Evolutionary conservation across 1,140 invertebrate genomes (phyloP), one percentile per base, ranked within the genome.

Genomic region (Trichonephila clavata): DNA sequence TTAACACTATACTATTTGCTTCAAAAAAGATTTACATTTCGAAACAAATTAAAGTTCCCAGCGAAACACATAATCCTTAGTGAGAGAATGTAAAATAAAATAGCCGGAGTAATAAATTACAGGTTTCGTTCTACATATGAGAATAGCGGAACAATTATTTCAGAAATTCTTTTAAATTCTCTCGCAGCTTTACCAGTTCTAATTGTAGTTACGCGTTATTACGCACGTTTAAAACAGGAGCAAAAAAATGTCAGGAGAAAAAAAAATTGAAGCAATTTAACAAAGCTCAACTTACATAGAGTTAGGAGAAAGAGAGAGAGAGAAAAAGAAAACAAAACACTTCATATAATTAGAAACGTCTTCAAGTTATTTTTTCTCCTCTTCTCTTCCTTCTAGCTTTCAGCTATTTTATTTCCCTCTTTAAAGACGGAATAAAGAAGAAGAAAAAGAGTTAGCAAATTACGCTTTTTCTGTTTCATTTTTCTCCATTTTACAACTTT

Each of bases 291-390:
- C 21, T 10, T 50, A 83, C 20, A 7, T 21, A 27, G 39, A 50
- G 20, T 21, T 8, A 63, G n/a, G 13, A 63, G 16, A 81, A 81
- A 16, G n/a, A 81, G 50, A 18, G 57, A 24, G n/a, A n/a, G 8
- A 83, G 0, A n/a, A 43, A 83, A 50, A 83, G 14, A 50, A 83
- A 43, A 83, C 80, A 57, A n/a, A n/a, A 39, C 18, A 50, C 80
- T 83, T 83, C 80, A 83, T 50, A 83, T 83, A 83, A 83, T 83
- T 83, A 83, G 39, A 83, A 83, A 57, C 80, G 39, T 83, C 80
- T 57, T 50, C 80, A 57, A 83, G 80, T 57, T 83, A 21, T 83
- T 77, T 77, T 77, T 77, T 50, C 50, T 39, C 2, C 32, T 50
- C 32, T 39, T 32, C n/a, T 77, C 27, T 83, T 21, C 80, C 18